A percentile compares a stretch with the other conserved stretches of the same genome.
phyloP scores from a whole-genome alignment of 2,888 invertebrate genomes.

The Fissipunctia ypsillon region DNA sequence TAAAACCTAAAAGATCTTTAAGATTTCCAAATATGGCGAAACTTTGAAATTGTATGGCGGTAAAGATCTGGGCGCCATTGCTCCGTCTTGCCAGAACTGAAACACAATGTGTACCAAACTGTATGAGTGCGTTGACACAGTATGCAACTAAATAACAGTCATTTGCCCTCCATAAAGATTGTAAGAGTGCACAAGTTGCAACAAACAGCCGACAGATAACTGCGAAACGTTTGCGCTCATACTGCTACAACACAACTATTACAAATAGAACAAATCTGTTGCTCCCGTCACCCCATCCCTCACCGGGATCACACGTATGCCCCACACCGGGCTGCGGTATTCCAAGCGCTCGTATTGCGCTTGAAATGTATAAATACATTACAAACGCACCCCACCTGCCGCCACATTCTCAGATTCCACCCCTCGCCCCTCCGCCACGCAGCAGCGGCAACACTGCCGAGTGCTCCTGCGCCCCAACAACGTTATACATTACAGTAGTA shows the following conservation, averaged over 20 bases:
- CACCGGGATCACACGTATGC: conserved; percentile 28
- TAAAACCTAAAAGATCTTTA: conserved; percentile 44
- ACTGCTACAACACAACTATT: neutral
- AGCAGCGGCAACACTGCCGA: conserved; percentile 22
- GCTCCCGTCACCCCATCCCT: conserved; percentile 15
- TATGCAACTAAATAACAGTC: conserved; percentile 37
- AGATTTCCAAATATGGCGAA: conserved; percentile 33
- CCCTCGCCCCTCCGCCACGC: conserved; percentile 40
- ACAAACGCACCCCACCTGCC: conserved; percentile 58
- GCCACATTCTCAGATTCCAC: conserved; percentile 56
- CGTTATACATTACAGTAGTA: conserved; percentile 9
- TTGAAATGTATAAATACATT: conserved; percentile 55
- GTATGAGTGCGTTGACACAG: conserved; percentile 37
- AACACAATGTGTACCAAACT: neutral
- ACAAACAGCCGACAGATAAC: conserved; percentile 32
- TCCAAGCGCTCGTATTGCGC: conserved; percentile 49
- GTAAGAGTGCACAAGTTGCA: conserved; percentile 32
- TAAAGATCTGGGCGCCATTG: neutral
- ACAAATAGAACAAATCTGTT: conserved; percentile 27
- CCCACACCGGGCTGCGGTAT: conserved; percentile 36
- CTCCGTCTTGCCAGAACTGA: neutral
- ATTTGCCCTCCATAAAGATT: conserved; percentile 40
- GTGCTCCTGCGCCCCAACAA: conserved; percentile 8
- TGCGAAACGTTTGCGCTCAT: conserved; percentile 8
- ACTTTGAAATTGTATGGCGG: conserved; percentile 1